Evolutionary conservation across 1,140 invertebrate genomes (phyloP), one percentile per base, ranked within the genome.

Genomic region (Mizuhopecten yessoensis): DNA sequence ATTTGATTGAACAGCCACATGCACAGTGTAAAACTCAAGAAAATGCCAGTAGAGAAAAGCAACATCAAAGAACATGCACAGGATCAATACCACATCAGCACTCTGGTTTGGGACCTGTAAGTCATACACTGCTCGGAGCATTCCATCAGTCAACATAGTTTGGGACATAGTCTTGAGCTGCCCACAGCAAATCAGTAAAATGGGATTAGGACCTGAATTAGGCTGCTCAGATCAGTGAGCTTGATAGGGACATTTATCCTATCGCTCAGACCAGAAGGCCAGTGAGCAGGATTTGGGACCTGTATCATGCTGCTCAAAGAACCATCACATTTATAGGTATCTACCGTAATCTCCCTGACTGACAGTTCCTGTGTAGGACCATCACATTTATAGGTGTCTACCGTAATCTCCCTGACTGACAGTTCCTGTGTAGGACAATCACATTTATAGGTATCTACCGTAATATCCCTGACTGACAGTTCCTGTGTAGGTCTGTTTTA

Each of bases 1-100:
- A 75, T 75, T 75, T n/a, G 57, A 75, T 75, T 75, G 57, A 75
- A 75, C 57, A 75, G 57, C 57, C 57, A 75, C 57, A 75, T 75
- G 57, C 57, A 49, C 45, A 75, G 57, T 75, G 57, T 75, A 75
- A 75, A 75, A 75, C 57, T 17, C n/a, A 13, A 75, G 57, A 75
- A 75, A 75, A 75, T 75, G 57, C 57, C n/a, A 75, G 57, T 75
- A 75, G 57, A 75, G 57, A n/a, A n/a, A n/a, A 75, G n/a, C 57
- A 29, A 75, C 57, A 75, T 75, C 57, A 75, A 75, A 75, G 23
- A 75, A n/a, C 57, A 75, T 75, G 20, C n/a, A 9, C n/a, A 75
- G n/a, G n/a, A 75, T 75, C 57, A 75, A 75, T 75, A 75, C 57
- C 29, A 49, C 45, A 23, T 23, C 45, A 49, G 45, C 45, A 15